Evolutionary conservation across 2,888 invertebrate genomes (phyloP), one percentile per base, ranked within the genome.

Genomic region (Eudemis profundana): DNA sequence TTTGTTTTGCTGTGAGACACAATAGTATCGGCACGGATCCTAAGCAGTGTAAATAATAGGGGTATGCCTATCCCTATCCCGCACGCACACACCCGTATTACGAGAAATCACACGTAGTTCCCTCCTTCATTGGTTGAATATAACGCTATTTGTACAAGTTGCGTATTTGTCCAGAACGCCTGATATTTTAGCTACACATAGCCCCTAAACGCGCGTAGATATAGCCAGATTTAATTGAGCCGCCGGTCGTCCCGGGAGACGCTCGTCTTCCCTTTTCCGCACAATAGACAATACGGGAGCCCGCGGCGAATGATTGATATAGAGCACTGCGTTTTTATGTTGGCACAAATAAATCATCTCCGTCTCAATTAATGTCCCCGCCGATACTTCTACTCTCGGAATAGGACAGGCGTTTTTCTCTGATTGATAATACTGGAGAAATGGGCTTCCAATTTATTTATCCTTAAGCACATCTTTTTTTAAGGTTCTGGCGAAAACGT

Each of bases 321-420:
- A 69, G 72, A 73, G 71, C 69, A 65, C 66, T 72, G 70, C 70
- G 70, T 74, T 78, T 78, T 79, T 79, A 71, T 76, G 73, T 75
- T 65, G 69, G 69, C 74, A 67, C 71, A 72, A 74, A 82, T 81
- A 78, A 81, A 82, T 80, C 80, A 82, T 80, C 76, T 76, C 71
- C 73, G 70, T 76, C 76, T 79, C 78, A 76, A 78, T 81, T 78
- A 81, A 79, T 77, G 80, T 81, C 76, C 71, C 69, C 72, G 66
- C 70, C 73, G 74, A 72, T 74, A 70, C 70, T 69, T 67, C 62
- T 47, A 54, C 67, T 64, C 59, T 66, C 68, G 67, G 67, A 72
- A 77, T 76, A 67, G 74, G 69, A 76, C 71, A 72, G 77, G 75
- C 76, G 74, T 74, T 77, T 71, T 69, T 69, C 57, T 50, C 72